These are phyloP conservation scores for Fratercula arctica DNA, from an alignment of 2,797 vertebrate genomes.

Conservation along the genomic window DNA sequence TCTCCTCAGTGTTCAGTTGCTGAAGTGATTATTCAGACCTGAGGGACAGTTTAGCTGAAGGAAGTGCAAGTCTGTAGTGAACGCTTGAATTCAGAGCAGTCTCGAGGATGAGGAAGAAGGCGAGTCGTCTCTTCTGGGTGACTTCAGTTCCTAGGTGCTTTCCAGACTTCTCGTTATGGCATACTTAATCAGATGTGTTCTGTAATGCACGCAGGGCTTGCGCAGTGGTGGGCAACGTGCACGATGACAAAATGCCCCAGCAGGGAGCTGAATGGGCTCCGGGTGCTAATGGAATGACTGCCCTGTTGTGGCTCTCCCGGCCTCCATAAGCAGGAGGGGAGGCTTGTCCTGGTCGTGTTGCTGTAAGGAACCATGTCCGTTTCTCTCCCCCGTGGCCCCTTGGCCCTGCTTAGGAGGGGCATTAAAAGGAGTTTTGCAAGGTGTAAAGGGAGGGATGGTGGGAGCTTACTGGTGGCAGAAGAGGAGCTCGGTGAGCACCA, in stretches of 20 bases:
- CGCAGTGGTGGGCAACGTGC: not conserved
- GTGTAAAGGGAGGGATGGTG: not conserved
- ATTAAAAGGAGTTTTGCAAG: not conserved
- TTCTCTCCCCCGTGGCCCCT: not conserved
- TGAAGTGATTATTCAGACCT: not conserved
- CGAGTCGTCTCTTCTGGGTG: not conserved
- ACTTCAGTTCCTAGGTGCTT: not conserved
- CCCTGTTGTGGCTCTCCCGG: not conserved
- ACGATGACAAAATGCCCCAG: not conserved
- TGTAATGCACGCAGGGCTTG: fast-evolving
- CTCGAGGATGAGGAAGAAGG: not conserved
- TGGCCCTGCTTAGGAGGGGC: not conserved
- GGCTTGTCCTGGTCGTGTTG: not conserved
- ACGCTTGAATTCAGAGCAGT: not conserved
- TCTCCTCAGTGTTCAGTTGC: not conserved
- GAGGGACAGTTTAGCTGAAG: not conserved
- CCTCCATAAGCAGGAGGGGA: not conserved
- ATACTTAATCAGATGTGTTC: not conserved
- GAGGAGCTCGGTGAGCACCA: not conserved
- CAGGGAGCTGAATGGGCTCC: not conserved
- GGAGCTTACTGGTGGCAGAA: not conserved
- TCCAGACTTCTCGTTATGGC: not conserved
- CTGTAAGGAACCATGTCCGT: not conserved
- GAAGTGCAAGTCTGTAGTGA: not conserved
- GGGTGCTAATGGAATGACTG: not conserved